These are phyloP conservation scores for Malthinus flaveolus DNA, from an alignment of 2,888 invertebrate species.

Conservation along the genomic window DNA sequence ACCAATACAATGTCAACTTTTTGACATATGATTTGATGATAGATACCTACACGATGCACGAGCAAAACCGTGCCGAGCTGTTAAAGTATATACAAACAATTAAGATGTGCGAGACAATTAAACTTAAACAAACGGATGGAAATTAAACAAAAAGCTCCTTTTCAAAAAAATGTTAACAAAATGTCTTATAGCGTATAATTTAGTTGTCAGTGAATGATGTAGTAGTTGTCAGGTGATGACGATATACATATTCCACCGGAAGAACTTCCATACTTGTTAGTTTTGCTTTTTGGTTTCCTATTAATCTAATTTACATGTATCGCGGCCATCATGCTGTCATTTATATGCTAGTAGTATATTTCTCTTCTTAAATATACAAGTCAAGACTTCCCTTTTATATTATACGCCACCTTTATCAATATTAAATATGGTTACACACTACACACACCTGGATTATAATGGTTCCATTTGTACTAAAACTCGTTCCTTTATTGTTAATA, in stretches of 20 bases:
- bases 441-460: constrained; percentile 18
- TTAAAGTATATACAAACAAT: background rate
- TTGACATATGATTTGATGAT: no score
- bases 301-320: constrained; percentile 45
- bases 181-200: constrained; percentile 37
- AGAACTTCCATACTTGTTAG: constrained; percentile 47
- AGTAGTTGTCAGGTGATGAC: constrained; percentile 37
- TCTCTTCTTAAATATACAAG: constrained; percentile 4
- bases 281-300: constrained; percentile 35
- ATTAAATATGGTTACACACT: constrained; percentile 25
- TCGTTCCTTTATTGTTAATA: background rate
- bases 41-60: no score
- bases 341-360: constrained; percentile 16
- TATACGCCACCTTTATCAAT: constrained; percentile 15
- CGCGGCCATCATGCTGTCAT: constrained; percentile 41
- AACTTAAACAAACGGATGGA: background rate
- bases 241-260: constrained; percentile 46
- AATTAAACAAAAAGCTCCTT: background rate
- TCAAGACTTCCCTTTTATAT: constrained; percentile 15
- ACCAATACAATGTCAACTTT: no score
- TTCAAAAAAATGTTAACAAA: background rate
- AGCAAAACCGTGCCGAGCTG: no score
- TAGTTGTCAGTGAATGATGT: constrained; percentile 41
- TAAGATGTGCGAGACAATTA: background rate
- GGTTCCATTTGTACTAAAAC: background rate